Evolutionary conservation across 2,888 invertebrate species (phyloP).

Genomic region (Gasteruption jaculator): DNA sequence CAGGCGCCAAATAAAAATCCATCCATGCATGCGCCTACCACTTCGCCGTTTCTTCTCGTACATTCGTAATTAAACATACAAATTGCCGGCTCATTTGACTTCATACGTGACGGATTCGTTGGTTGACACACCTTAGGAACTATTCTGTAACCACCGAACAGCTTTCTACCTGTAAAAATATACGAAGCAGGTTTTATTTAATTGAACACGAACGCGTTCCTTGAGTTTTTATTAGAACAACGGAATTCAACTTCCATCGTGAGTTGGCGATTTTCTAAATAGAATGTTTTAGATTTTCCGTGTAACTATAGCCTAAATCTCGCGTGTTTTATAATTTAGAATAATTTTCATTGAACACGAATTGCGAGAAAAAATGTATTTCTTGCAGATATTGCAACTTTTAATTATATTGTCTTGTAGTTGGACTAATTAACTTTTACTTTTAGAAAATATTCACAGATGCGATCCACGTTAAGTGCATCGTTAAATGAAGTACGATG

Average conservation of each 20-base stretch:
- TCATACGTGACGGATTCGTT: slow-evolving; percentile 59
- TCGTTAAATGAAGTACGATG: too few species aligned
- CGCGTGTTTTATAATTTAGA: too few species aligned
- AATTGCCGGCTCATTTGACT: slow-evolving; percentile 67
- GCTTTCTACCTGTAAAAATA: slow-evolving; percentile 55
- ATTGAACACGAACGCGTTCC: not conserved
- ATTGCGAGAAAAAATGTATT: too few species aligned
- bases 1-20: slow-evolving; percentile 91
- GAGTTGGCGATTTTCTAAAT: not conserved
- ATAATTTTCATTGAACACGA: too few species aligned
- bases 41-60: slow-evolving; percentile 70
- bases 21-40: slow-evolving; percentile 88
- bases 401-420: too few species aligned
- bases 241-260: not conserved
- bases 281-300: too few species aligned
- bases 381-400: too few species aligned
- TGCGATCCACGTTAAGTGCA: too few species aligned
- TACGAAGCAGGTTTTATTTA: slow-evolving; percentile 1
- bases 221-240: too few species aligned
- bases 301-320: too few species aligned
- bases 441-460: too few species aligned
- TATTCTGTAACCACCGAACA: slow-evolving; percentile 84
- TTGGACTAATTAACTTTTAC: too few species aligned
- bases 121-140: slow-evolving; percentile 78
- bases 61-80: slow-evolving; percentile 96